These are phyloP conservation scores for Lota lota DNA, from an alignment of 2,113 vertebrate genomes.

Conservation along the genomic window DNA sequence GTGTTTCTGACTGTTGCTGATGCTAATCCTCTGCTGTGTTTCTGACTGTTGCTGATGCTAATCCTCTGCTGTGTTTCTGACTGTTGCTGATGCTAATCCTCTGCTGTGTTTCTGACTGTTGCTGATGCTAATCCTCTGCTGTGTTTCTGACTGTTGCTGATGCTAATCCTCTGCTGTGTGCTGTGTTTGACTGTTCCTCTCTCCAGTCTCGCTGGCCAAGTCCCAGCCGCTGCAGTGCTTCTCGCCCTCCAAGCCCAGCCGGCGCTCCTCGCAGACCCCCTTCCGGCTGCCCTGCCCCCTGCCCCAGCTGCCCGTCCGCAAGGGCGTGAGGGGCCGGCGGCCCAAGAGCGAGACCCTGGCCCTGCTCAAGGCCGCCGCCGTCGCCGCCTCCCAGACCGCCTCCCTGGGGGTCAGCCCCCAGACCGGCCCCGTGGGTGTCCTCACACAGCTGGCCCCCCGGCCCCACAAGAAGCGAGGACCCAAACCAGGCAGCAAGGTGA, in stretches of 20 bases:
- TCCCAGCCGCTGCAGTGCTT: constrained; percentile 69
- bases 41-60: too few relatives aligned
- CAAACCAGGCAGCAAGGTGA: constrained; percentile 91
- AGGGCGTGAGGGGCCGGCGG: constrained; percentile 79
- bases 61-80: too few relatives aligned
- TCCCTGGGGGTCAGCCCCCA: constrained; percentile 10
- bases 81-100: too few relatives aligned
- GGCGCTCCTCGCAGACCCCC: constrained; percentile 81
- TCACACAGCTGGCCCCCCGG: constrained; percentile 66
- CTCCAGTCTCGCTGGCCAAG: constrained; percentile 81
- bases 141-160: too few relatives aligned
- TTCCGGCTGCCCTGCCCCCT: constrained; percentile 78
- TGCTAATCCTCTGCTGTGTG: too few relatives aligned
- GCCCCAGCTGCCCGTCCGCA: constrained; percentile 76
- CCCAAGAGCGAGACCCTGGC: constrained; percentile 78
- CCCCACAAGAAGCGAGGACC: constrained; percentile 81
- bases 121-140: too few relatives aligned
- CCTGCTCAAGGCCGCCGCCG: constrained; percentile 74
- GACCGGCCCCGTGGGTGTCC: constrained; percentile 56
- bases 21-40: too few relatives aligned
- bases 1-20: too few relatives aligned
- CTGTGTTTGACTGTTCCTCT: not conserved
- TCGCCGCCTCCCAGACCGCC: constrained; percentile 58
- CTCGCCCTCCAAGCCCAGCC: constrained; percentile 80
- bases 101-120: too few relatives aligned